Evolutionary conservation across 2,797 vertebrate genomes (phyloP).

Genomic region (Chelonia mydas): DNA sequence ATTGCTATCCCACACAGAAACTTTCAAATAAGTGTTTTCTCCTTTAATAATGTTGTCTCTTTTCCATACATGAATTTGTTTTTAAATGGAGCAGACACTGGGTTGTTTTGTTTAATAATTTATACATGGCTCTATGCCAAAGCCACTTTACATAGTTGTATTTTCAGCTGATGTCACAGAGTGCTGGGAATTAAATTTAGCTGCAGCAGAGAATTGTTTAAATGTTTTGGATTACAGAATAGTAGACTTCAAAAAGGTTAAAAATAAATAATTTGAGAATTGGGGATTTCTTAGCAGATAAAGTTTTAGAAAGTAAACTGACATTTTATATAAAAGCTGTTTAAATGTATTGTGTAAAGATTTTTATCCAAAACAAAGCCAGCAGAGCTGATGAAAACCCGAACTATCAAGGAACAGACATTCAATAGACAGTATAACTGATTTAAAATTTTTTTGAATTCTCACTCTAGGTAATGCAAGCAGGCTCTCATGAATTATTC

Average conservation of each 20-base stretch:
- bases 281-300: background rate
- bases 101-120: background rate
- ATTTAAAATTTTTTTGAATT: background rate
- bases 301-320: background rate
- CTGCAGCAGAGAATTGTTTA: background rate
- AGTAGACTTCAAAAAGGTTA: background rate
- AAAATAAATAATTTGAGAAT: background rate
- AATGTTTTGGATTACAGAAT: background rate
- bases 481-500: background rate
- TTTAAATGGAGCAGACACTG: background rate
- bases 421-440: background rate
- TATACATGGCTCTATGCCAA: background rate
- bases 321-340: background rate
- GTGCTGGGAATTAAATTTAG: background rate
- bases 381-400: background rate
- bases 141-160: background rate
- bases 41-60: background rate
- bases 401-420: background rate
- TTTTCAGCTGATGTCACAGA: background rate
- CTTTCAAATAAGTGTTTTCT: background rate
- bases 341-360: background rate
- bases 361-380: background rate
- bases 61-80: background rate
- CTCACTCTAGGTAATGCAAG: background rate
- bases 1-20: background rate